Conservation (phyloP, 2,113 vertebrate genomes). For the Platichthys stellatus region DNA sequence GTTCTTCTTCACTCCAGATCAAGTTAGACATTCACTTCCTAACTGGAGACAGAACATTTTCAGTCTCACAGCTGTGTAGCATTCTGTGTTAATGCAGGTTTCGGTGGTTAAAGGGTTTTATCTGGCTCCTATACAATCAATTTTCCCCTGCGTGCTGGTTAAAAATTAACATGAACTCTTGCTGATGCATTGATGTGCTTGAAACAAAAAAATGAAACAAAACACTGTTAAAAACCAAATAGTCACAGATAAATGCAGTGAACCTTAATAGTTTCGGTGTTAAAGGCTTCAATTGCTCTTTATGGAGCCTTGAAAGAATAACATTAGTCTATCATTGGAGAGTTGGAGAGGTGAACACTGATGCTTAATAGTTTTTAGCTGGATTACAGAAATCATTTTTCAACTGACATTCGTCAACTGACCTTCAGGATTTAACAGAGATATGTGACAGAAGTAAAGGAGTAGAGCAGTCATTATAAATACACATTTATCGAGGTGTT, state of each 20-base stretch:
- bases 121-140: not conserved
- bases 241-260: not conserved
- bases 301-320: slow-evolving; percentile 14
- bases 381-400: slow-evolving; percentile 5
- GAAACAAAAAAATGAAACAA: not conserved
- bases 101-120: not conserved
- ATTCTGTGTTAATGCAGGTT: no score
- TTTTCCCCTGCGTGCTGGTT: not conserved
- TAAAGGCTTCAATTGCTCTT: slow-evolving; percentile 19
- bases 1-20: slow-evolving; percentile 2
- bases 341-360: slow-evolving; percentile 1
- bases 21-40: no score
- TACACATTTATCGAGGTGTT: not conserved
- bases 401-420: not conserved
- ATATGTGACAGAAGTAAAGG: not conserved
- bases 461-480: not conserved
- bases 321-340: slow-evolving; percentile 7
- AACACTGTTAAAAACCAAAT: slow-evolving; percentile 16
- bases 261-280: not conserved
- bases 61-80: no score
- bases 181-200: slow-evolving; percentile 7
- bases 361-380: not conserved
- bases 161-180: slow-evolving; percentile 2
- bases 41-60: no score
- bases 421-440: not conserved